phyloP scores from a whole-genome alignment of 1,140 invertebrate genomes.

The Drosophila serrata region DNA sequence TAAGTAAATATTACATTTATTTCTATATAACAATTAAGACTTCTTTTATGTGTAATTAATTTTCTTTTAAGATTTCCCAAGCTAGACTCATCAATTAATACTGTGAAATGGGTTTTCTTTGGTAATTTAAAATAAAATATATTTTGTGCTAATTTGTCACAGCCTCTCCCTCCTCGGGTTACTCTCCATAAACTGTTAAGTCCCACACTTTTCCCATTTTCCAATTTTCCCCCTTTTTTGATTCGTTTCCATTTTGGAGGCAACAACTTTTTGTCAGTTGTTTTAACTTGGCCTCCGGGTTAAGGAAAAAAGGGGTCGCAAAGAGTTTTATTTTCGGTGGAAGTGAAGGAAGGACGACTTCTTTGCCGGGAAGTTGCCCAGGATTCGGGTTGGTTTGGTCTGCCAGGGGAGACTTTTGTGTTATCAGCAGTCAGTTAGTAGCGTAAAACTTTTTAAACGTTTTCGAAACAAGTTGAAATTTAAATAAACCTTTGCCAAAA shows the following conservation, averaged over 20 bases:
- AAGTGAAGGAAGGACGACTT: not conserved
- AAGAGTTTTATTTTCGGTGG: constrained; percentile 6
- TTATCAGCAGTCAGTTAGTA: constrained; percentile 83
- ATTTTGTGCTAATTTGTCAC: constrained; percentile 79
- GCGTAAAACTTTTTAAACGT: constrained; percentile 81
- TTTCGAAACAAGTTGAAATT: constrained; percentile 83
- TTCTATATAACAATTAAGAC: not conserved
- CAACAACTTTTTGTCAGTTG: constrained; percentile 76
- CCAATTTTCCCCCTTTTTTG: constrained; percentile 38
- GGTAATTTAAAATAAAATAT: constrained; percentile 59
- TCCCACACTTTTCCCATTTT: constrained; percentile 21
- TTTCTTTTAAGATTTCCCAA: not conserved
- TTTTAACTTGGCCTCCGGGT: constrained; percentile 69
- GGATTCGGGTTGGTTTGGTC: not conserved
- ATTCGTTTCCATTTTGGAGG: constrained; percentile 46
- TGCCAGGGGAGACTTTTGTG: constrained; percentile 58
- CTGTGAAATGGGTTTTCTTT: constrained; percentile 1
- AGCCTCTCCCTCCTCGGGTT: not conserved
- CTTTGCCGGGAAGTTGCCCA: constrained; percentile 5
- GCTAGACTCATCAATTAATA: not conserved
- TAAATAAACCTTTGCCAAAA: constrained; percentile 81
- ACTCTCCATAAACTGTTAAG: not conserved
- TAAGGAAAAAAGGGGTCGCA: constrained; percentile 27
- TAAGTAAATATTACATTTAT: not conserved
- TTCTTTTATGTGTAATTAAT: not conserved